Conservation (phyloP, 2,888 invertebrate genomes). For the Ennomos quercinarius region DNA sequence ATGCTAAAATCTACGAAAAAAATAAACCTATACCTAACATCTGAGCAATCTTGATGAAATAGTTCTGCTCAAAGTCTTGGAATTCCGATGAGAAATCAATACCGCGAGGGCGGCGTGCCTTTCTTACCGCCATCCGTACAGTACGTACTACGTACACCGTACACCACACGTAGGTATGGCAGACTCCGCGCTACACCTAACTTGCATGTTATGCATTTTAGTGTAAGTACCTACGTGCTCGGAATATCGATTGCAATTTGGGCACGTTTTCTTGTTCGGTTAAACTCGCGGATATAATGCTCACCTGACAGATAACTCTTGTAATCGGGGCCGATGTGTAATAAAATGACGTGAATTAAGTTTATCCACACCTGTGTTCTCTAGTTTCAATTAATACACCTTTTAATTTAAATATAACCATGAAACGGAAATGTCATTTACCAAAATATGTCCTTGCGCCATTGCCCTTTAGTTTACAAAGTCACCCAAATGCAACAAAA, state of each 20-base stretch:
- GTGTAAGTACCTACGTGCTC: conserved; percentile 1
- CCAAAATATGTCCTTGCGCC: conserved; percentile 6
- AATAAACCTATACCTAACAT: conserved; percentile 5
- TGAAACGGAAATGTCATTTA: conserved; percentile 4
- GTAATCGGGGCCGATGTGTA: neutral
- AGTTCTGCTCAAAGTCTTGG: conserved; percentile 14
- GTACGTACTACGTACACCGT: no score
- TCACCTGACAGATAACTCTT: conserved; percentile 14
- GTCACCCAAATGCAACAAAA: conserved; percentile 17
- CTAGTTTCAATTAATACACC: no score
- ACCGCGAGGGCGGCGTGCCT: conserved; percentile 8
- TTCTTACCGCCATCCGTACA: neutral
- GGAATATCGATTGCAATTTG: conserved; percentile 21
- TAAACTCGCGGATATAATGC: conserved; percentile 7
- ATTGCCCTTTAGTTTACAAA: conserved; percentile 21
- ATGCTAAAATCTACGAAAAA: no score
- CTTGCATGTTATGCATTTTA: conserved; percentile 2
- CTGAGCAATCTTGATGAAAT: conserved; percentile 21
- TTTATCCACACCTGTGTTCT: no score
- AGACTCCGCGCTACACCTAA: conserved; percentile 1
- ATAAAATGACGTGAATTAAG: no score
- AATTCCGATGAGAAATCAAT: conserved; percentile 32
- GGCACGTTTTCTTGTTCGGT: conserved; percentile 27
- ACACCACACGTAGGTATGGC: conserved; percentile 7
- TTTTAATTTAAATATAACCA: neutral